Conservation (phyloP, 2,113 vertebrate genomes). For the Zosterops japonicus region DNA sequence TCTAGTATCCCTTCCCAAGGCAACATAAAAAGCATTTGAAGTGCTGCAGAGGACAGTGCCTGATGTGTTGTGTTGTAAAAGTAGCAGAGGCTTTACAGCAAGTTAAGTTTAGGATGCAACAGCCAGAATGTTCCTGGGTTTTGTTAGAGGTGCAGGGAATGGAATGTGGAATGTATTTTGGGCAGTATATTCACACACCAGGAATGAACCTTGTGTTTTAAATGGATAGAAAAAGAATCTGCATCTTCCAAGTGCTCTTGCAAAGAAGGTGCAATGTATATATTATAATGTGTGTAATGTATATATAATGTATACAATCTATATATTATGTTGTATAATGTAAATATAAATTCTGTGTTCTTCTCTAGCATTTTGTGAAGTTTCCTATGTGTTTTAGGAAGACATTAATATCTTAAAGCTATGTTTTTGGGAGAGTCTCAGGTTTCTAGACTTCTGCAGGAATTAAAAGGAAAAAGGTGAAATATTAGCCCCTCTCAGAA, state of each 20-base stretch:
- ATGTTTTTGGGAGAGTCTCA: neutral
- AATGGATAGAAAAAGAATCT: neutral
- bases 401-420: neutral
- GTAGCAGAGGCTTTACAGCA: neutral
- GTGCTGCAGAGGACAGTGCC: too few relatives aligned
- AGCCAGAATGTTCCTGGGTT: neutral
- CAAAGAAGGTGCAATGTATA: neutral
- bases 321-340: neutral
- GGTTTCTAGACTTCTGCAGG: neutral
- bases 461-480: neutral
- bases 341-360: neutral
- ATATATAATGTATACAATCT: too few relatives aligned
- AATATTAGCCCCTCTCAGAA: neutral
- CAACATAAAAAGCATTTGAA: neutral
- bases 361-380: neutral
- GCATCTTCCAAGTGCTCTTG: neutral
- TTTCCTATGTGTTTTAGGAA: neutral
- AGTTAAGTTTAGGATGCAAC: neutral
- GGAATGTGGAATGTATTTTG: neutral
- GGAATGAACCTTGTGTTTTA: neutral
- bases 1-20: neutral
- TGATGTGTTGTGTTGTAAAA: neutral
- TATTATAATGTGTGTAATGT: too few relatives aligned
- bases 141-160: neutral
- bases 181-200: neutral